Evolutionary conservation across 2,888 invertebrate genomes (phyloP).

Genomic region (Rugalucina vietnamica): DNA sequence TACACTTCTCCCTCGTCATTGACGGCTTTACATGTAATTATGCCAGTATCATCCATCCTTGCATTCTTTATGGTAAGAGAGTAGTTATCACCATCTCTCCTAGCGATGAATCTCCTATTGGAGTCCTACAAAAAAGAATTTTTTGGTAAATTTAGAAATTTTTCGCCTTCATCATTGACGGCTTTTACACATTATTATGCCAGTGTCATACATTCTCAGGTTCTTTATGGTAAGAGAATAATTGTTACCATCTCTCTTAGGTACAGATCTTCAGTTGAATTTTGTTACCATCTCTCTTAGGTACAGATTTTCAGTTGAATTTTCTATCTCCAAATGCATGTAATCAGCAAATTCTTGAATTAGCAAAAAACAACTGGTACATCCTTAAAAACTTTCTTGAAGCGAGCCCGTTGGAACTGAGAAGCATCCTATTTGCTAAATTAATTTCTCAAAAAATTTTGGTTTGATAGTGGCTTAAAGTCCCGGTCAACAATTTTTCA

Average conservation of each 20-base stretch:
- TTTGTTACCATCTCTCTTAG: too few relatives aligned
- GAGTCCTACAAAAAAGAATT: slow-evolving; percentile 63
- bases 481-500: too few relatives aligned
- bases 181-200: slow-evolving; percentile 78
- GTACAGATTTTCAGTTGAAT: too few relatives aligned
- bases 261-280: slow-evolving; percentile 67
- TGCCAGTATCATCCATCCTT: slow-evolving; percentile 75
- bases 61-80: slow-evolving; percentile 92
- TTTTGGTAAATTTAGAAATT: neutral
- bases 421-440: too few relatives aligned
- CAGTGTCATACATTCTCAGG: slow-evolving; percentile 75
- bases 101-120: slow-evolving; percentile 65
- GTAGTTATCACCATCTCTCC: slow-evolving; percentile 75
- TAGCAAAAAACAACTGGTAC: too few relatives aligned
- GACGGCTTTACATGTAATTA: slow-evolving; percentile 76
- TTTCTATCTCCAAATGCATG: too few relatives aligned
- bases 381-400: too few relatives aligned
- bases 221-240: slow-evolving; percentile 92
- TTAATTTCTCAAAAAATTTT: too few relatives aligned
- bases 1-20: slow-evolving; percentile 78
- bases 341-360: too few relatives aligned
- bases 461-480: too few relatives aligned
- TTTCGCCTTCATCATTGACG: slow-evolving; percentile 77
- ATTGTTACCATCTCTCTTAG: slow-evolving; percentile 73
- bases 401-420: too few relatives aligned